Evolutionary conservation across 2,888 invertebrate species (phyloP).

Genomic region (Clistopyga incitator): DNA sequence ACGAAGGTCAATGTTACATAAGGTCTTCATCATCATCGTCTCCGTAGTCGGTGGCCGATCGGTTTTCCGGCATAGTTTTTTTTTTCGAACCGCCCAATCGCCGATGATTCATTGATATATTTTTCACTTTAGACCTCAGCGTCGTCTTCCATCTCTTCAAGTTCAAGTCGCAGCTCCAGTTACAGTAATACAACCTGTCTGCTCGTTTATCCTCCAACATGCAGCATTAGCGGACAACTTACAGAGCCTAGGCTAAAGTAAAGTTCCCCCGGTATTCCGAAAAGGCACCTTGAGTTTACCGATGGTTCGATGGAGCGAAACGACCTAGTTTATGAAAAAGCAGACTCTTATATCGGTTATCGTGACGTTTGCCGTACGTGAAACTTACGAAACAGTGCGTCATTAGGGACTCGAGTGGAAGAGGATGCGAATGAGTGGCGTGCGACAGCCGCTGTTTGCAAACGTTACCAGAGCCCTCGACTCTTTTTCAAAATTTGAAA

Average conservation of each 20-base stretch:
- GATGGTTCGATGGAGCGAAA: constrained; percentile 23
- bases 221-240: not conserved
- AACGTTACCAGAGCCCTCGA: constrained; percentile 28
- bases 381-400: constrained; percentile 30
- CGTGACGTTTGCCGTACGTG: constrained; percentile 18
- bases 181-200: constrained; percentile 10
- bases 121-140: not conserved
- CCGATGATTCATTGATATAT: constrained; percentile 24
- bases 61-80: constrained; percentile 16
- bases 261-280: constrained; percentile 25
- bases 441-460: constrained; percentile 54
- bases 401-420: constrained; percentile 17
- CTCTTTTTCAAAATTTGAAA: constrained; percentile 56
- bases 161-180: constrained; percentile 37
- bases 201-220: not conserved
- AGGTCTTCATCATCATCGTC: constrained; percentile 70
- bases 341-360: constrained; percentile 10
- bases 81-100: not conserved
- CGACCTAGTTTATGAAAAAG: constrained; percentile 30
- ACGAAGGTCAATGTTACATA: constrained; percentile 82
- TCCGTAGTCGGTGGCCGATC: constrained; percentile 40
- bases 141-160: constrained; percentile 17
- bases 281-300: not conserved
- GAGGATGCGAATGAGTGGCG: constrained; percentile 55
- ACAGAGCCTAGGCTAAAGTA: constrained; percentile 29